Evolutionary conservation across 2,113 vertebrate genomes (phyloP).

Genomic region (Uria lomvia): DNA sequence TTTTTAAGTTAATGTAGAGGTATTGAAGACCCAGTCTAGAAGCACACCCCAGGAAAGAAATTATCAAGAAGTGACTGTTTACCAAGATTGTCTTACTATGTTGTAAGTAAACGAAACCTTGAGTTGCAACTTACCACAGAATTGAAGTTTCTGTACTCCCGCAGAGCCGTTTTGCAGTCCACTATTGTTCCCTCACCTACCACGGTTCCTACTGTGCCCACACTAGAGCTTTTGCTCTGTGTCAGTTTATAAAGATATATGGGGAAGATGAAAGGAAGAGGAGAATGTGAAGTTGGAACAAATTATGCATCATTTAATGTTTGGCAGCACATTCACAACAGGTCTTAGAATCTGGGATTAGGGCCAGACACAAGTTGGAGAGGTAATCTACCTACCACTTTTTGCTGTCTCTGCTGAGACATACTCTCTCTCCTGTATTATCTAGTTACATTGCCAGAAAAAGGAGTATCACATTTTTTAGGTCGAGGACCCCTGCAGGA

Average conservation of each 20-base stretch:
- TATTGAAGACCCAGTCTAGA: background rate
- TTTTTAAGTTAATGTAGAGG: background rate
- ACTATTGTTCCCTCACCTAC: conserved; percentile 44
- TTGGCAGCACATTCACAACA: background rate
- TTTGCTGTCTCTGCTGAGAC: background rate
- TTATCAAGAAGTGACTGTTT: background rate
- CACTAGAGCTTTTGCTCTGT: conserved; percentile 62
- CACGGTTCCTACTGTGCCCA: background rate
- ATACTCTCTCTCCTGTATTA: background rate
- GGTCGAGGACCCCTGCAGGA: background rate
- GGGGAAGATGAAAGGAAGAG: background rate
- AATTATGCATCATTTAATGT: background rate
- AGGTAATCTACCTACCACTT: background rate
- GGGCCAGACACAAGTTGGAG: background rate
- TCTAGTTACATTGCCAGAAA: background rate
- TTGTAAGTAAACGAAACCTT: background rate
- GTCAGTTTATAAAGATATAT: background rate
- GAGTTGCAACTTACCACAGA: conserved; percentile 74
- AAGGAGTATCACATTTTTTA: background rate
- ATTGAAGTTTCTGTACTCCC: conserved; percentile 74
- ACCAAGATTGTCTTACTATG: background rate
- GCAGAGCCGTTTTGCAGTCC: conserved; percentile 79
- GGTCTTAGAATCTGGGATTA: background rate
- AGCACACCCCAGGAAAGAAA: background rate
- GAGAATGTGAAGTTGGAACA: background rate